phyloP scores from a whole-genome alignment of 2,113 vertebrate species.

The rat (Rattus norvegicus) region DNA sequence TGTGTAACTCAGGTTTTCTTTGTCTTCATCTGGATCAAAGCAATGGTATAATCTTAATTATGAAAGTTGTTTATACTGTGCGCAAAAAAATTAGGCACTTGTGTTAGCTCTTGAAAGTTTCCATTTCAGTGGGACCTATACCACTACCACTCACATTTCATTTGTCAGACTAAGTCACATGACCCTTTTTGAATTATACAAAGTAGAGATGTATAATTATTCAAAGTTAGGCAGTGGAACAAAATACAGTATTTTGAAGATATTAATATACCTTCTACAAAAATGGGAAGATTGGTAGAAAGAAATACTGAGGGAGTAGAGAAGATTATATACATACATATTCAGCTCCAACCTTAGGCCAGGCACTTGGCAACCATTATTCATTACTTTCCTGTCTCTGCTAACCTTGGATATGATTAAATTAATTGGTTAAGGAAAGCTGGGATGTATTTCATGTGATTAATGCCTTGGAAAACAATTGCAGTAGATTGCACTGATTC shows the following conservation, averaged over 20 bases:
- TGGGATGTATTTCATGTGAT: constrained; percentile 79
- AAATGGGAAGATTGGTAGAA: background rate
- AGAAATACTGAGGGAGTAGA: background rate
- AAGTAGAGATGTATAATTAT: background rate
- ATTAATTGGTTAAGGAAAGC: constrained; percentile 82
- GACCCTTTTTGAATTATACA: background rate
- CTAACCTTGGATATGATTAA: constrained; percentile 80
- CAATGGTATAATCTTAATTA: background rate
- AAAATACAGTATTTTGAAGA: constrained; percentile 38
- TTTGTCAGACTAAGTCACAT: constrained; percentile 16
- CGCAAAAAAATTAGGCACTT: background rate
- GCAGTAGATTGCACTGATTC: constrained; percentile 81
- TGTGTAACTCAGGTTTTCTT: background rate
- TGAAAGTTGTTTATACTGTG: background rate
- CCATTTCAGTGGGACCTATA: background rate
- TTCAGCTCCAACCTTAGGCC: constrained; percentile 5
- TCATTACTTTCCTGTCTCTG: constrained; percentile 69
- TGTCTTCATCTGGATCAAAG: background rate
- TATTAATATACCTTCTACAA: background rate
- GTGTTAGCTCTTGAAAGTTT: background rate
- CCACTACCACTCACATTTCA: background rate
- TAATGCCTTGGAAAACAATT: constrained; percentile 82
- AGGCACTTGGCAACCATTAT: constrained; percentile 38
- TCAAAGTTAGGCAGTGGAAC: background rate
- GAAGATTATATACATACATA: background rate